Evolutionary conservation across 2,888 invertebrate genomes (phyloP).

Genomic region (Lepetodrilus schrolli): DNA sequence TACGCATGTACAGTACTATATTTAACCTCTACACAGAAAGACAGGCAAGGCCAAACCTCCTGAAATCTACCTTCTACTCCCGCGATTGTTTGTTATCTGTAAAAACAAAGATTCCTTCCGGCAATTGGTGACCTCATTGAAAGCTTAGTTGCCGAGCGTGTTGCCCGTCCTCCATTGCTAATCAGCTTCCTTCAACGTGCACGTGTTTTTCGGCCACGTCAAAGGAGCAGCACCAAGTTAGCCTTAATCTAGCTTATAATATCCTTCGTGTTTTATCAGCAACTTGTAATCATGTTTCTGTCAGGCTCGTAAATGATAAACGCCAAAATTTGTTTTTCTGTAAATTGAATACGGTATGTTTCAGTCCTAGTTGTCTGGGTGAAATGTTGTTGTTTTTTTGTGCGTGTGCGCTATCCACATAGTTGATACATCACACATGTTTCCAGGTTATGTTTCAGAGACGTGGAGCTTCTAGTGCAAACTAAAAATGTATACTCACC

Average conservation of each 20-base stretch:
- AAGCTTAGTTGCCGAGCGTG: not conserved
- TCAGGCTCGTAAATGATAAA: not conserved
- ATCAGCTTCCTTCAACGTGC: not conserved
- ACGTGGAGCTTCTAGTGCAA: too few species aligned
- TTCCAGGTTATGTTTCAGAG: too few species aligned
- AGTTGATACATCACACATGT: too few species aligned
- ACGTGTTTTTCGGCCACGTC: constrained; percentile 1
- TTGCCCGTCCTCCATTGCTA: not conserved
- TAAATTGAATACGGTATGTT: not conserved
- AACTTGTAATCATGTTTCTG: not conserved
- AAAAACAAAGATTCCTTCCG: not conserved
- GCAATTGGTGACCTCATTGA: not conserved
- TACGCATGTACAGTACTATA: too few species aligned
- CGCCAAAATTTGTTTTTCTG: not conserved
- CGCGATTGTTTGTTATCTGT: constrained; percentile 6
- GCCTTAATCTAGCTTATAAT: not conserved
- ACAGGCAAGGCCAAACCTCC: too few species aligned
- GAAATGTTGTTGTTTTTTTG: too few species aligned
- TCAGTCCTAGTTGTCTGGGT: too few species aligned
- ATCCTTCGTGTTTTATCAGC: not conserved
- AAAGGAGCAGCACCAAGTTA: not conserved
- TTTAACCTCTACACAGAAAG: too few species aligned
- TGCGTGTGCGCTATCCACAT: too few species aligned
- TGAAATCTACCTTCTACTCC: not conserved
- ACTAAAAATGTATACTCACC: too few species aligned